These are phyloP conservation scores for Leptinotarsa rubiginosa DNA, from an alignment of 2,888 invertebrate species.

Conservation along the genomic window DNA sequence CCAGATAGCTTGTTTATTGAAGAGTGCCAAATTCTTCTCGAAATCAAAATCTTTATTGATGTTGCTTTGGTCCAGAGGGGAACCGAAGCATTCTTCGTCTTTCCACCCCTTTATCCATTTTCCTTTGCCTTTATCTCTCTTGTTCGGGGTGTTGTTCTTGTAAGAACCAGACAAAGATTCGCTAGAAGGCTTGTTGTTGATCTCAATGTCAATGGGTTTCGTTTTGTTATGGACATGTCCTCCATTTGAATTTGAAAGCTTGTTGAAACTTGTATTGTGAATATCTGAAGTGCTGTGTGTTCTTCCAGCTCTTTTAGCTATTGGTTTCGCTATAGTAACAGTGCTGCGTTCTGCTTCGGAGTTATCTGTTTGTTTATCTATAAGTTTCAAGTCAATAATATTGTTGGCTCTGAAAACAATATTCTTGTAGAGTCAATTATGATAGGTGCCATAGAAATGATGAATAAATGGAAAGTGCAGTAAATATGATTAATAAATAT, in stretches of 20 bases:
- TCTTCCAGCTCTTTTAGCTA: conserved; percentile 68
- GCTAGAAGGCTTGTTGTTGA: conserved; percentile 54
- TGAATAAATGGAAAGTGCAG: background rate
- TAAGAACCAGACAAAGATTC: conserved; percentile 59
- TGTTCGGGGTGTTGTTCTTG: conserved; percentile 67
- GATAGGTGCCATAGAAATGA: background rate
- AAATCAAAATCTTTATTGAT: conserved; percentile 89
- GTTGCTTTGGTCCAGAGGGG: conserved; percentile 73
- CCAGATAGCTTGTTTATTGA: conserved; percentile 87
- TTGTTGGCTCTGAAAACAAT: conserved; percentile 45
- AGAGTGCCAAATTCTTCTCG: conserved; percentile 91
- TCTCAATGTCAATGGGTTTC: conserved; percentile 64
- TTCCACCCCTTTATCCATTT: conserved; percentile 68
- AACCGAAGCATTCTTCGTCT: conserved; percentile 84
- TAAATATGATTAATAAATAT: background rate
- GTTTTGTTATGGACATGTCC: conserved; percentile 58
- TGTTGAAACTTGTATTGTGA: conserved; percentile 58
- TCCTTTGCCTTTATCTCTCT: conserved; percentile 68
- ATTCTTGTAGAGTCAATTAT: background rate
- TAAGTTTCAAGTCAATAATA: conserved; percentile 79
- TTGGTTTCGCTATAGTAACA: conserved; percentile 70
- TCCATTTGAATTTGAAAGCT: conserved; percentile 57
- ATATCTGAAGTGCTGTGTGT: conserved; percentile 64
- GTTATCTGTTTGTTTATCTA: conserved; percentile 72
- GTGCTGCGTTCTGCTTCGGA: conserved; percentile 63